Conservation (phyloP, 2,113 vertebrate genomes). For the Seriola quinqueradiata region DNA sequence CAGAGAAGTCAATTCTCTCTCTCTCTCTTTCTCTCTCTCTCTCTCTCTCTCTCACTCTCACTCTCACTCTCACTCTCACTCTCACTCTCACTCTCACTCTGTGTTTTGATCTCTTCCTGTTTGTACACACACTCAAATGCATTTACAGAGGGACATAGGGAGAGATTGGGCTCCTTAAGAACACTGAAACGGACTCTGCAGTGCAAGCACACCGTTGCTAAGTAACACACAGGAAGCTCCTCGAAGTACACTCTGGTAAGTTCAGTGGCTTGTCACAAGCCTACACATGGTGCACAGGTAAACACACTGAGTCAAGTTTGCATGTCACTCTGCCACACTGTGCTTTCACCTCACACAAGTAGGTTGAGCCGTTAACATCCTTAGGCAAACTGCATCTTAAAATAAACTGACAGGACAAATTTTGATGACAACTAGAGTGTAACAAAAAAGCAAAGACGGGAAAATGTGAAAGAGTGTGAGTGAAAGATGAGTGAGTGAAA, state of each 20-base stretch:
- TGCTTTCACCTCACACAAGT: constrained; percentile 1
- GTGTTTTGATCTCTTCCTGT: not conserved
- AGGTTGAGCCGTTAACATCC: constrained; percentile 37
- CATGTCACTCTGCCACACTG: constrained; percentile 7
- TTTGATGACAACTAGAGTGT: not conserved
- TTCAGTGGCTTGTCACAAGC: constrained; percentile 70
- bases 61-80: not conserved
- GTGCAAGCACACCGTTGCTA: constrained; percentile 77
- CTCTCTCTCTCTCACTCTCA: not conserved
- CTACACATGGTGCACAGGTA: constrained; percentile 69
- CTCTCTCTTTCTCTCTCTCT: not conserved
- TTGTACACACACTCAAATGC: constrained; percentile 26
- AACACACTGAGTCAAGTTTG: constrained; percentile 62
- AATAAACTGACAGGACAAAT: constrained; percentile 25
- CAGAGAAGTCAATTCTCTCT: not conserved
- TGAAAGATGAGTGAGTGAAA: constrained; percentile 18
- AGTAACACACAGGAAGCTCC: constrained; percentile 78
- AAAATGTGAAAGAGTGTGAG: not conserved
- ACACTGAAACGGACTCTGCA: constrained; percentile 65
- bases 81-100: not conserved
- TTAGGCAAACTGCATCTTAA: not conserved
- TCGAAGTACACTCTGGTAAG: constrained; percentile 66
- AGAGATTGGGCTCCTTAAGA: constrained; percentile 48
- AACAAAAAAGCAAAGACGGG: not conserved
- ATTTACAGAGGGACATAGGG: constrained; percentile 4